phyloP scores from a whole-genome alignment of 2,888 invertebrate species.

The Drosophila aldrichi region DNA sequence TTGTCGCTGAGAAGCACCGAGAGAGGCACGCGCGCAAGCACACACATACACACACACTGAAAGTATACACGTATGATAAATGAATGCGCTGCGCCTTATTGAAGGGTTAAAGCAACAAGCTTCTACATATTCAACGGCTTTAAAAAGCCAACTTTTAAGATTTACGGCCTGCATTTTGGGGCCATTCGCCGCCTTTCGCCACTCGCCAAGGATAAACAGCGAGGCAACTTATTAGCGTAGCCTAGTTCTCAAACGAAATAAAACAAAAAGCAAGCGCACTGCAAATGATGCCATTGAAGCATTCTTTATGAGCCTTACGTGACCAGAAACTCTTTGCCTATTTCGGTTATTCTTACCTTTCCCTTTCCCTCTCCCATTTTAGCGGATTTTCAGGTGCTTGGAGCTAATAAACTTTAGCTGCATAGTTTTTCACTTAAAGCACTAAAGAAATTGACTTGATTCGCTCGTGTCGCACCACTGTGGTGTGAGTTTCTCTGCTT shows the following conservation, averaged over 20 bases:
- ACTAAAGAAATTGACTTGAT: constrained; percentile 48
- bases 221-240: constrained; percentile 69
- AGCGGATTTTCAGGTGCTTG: constrained; percentile 46
- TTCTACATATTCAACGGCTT: constrained; percentile 8
- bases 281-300: constrained; percentile 75
- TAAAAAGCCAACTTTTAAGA: constrained; percentile 57
- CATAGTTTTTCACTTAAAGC: constrained; percentile 55
- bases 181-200: constrained; percentile 52
- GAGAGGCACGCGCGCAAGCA: constrained; percentile 14
- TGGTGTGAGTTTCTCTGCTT: constrained; percentile 12
- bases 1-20: constrained; percentile 13
- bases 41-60: constrained; percentile 41
- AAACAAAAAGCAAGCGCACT: constrained; percentile 52
- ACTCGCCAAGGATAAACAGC: constrained; percentile 49
- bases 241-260: constrained; percentile 51
- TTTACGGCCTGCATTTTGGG: constrained; percentile 61
- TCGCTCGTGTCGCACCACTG: constrained; percentile 19
- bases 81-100: constrained; percentile 47
- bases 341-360: constrained; percentile 31
- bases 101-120: constrained; percentile 62
- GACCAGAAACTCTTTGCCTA: constrained; percentile 76
- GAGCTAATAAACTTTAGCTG: constrained; percentile 52
- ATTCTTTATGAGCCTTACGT: constrained; percentile 75
- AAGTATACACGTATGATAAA: constrained; percentile 57
- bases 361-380: not conserved